phyloP scores from a whole-genome alignment of 2,113 vertebrate genomes.

The Leptobrachium ailaonicum region DNA sequence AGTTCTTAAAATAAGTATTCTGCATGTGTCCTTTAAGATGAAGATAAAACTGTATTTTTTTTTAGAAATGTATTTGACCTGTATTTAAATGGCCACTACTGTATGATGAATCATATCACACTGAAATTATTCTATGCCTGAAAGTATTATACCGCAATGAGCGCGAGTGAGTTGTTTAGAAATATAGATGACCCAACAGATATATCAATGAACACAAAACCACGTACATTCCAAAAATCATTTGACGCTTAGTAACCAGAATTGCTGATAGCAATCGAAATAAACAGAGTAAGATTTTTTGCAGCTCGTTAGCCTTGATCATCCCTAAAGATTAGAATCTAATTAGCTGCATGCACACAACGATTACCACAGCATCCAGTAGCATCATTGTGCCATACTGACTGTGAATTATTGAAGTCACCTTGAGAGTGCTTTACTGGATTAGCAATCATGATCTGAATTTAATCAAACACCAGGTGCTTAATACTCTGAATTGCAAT shows the following conservation, averaged over 20 bases:
- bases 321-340: slow-evolving; percentile 49
- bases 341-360: slow-evolving; percentile 50
- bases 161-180: background rate
- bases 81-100: no score
- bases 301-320: slow-evolving; percentile 49
- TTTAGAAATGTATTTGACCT: no score
- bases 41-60: no score
- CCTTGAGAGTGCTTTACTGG: slow-evolving; percentile 48
- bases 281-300: slow-evolving; percentile 37
- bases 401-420: slow-evolving; percentile 51
- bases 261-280: slow-evolving; percentile 34
- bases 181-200: slow-evolving; percentile 7
- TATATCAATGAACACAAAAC: slow-evolving; percentile 22
- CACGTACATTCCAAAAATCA: slow-evolving; percentile 5
- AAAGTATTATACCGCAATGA: background rate
- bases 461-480: slow-evolving; percentile 51
- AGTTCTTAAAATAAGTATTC: no score
- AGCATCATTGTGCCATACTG: slow-evolving; percentile 48
- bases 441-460: slow-evolving; percentile 50
- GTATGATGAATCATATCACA: no score
- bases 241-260: slow-evolving; percentile 20
- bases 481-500: slow-evolving; percentile 48
- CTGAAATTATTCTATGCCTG: no score
- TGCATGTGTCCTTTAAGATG: no score
- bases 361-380: slow-evolving; percentile 48